Evolutionary conservation across 2,113 vertebrate genomes (phyloP), one percentile per base, ranked within the genome.

Genomic region (Pollachius pollachius): DNA sequence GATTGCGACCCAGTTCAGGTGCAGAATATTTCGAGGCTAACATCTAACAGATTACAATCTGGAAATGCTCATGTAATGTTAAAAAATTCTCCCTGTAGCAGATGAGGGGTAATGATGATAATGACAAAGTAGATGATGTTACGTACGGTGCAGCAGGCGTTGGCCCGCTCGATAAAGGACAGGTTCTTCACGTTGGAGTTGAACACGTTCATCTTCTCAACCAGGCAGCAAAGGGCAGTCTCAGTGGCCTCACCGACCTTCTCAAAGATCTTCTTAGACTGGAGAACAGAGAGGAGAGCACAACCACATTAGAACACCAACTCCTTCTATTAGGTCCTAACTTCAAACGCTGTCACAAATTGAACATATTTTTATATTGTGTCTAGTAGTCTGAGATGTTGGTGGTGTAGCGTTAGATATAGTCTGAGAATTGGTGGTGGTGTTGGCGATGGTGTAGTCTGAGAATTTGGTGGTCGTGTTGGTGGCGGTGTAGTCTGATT

Each of bases 141-240:
- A 89, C 94, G 89, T 81, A 97, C 95, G 1, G 89, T 65, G 85
- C 95, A 96, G 91, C 95, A 97, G 67, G 95, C 94, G 0, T 96
- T 97, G 87, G 95, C 95, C 58, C 95, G 90, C 78, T 97, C 95
- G 73, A 94, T 88, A 70, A 84, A 93, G n/a, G 92, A 88, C 82
- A 97, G 91, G 81, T 65, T 93, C 72, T 88, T 89, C 58, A 96
- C 92, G 0, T 90, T 94, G 7, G 85, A 81, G 91, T 92, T 94
- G 85, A 96, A 97, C 25, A 97, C 96, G 0, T 97, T 97, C 96
- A 97, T 97, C 91, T 97, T 97, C 89, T 97, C 96, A 68, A 97
- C 96, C 85, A 97, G 88, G 82, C 95, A 96, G 79, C 92, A 94
- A 81, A 97, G 84, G 0, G 96, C 96, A 0, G 95, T 96, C 90